Evolutionary conservation across 2,888 invertebrate genomes (phyloP).

Genomic region (Hydrotaea diabolus): DNA sequence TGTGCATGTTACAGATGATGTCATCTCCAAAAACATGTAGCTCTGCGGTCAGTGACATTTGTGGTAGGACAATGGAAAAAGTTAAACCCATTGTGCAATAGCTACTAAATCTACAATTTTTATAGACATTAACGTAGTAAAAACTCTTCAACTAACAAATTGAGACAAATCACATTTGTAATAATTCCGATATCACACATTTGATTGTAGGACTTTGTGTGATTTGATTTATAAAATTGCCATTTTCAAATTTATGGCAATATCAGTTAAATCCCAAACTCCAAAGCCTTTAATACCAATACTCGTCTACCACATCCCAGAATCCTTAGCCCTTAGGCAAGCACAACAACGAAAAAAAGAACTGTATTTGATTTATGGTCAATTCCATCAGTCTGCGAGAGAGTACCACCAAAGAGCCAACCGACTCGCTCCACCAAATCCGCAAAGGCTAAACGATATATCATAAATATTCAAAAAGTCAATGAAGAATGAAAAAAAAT

Average conservation of each 20-base stretch:
- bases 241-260: neutral
- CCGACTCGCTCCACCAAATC: neutral
- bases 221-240: slow-evolving; percentile 1
- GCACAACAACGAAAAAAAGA: neutral
- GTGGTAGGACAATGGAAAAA: too few species aligned
- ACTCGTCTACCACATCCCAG: neutral
- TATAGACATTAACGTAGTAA: too few species aligned
- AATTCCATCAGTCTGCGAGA: slow-evolving; percentile 20
- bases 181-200: too few species aligned
- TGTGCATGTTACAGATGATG: too few species aligned
- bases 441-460: slow-evolving; percentile 43
- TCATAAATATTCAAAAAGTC: slow-evolving; percentile 62
- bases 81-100: too few species aligned
- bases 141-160: too few species aligned
- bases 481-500: neutral
- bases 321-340: neutral
- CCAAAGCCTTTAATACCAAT: neutral
- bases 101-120: too few species aligned
- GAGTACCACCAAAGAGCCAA: neutral
- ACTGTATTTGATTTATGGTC: slow-evolving; percentile 27
- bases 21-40: too few species aligned
- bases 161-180: too few species aligned
- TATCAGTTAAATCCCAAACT: neutral
- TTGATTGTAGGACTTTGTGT: too few species aligned
- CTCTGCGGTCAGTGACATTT: too few species aligned